Evolutionary conservation across 2,888 invertebrate species (phyloP), one percentile per base, ranked within the genome.

Genomic region (Lumbricus terrestris): DNA sequence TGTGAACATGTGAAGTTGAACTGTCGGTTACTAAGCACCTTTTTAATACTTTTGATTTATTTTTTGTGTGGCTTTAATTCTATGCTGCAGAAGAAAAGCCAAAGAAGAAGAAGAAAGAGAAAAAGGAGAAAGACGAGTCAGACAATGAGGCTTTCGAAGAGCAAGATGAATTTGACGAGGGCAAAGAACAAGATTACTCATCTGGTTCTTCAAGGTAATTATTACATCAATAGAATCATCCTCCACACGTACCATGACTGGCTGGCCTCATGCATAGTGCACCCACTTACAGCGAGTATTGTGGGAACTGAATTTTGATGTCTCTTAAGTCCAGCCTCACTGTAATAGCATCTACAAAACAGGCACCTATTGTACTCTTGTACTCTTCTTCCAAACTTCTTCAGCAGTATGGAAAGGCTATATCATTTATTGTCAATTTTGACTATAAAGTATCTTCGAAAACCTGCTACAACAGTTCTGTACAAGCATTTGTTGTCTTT

Each of bases 191-290:
- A 4, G 89, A 90, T 82, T 91, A 91, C 90, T 88, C 90, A 69
- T 90, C 91, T 40, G 90, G 85, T 69, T 83, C 85, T n/a, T 91
- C 91, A 35, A 90, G 90, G 91, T 90, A 54, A 37, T 54, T 20
- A 47, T 47, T 47, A 47, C 47, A 20, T 47, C 47, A 2, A 47
- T 37, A 16, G 35, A 37, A n/a, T 33, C 34, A 11, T 34, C n/a
- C n/a, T n/a, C 34, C n/a, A 88, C 13, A 34, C 38, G 4, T 88
- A 38, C 88, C 16, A 23, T 88, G n/a, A 34, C n/a, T 8, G n/a
- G 38, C 8, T 88, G 15, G 20, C n/a, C 23, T 29, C 38, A 82
- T 89, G 38, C 33, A 69, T 20, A 83, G 83, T 23, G 29, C 38
- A 89, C 38, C n/a, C 18, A 20, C 47, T 47, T 23, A 47, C 23